A percentile compares a stretch with the other conserved stretches of the same genome.
Evolutionary conservation across 2,797 vertebrate species (phyloP).

Genomic region (Coilia nasus): DNA sequence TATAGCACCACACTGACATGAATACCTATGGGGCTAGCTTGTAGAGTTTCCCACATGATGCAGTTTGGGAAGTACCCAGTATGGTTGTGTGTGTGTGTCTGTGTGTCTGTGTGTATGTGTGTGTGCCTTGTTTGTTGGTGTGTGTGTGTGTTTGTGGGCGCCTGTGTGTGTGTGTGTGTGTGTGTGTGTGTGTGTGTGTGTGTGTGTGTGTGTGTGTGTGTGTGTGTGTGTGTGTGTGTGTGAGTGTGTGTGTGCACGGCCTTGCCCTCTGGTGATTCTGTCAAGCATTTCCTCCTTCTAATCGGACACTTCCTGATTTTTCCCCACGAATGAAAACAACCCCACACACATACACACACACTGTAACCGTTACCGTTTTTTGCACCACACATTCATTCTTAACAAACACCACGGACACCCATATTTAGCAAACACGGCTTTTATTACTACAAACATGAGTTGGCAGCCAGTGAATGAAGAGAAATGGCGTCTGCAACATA

Average conservation of each 20-base stretch:
- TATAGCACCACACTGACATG: no score
- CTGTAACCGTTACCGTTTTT: no score
- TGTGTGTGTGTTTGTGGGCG: background rate
- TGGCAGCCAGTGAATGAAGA: no score
- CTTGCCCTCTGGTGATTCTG: slow-evolving; percentile 49
- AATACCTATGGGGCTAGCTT: no score
- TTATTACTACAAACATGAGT: no score
- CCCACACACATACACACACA: background rate
- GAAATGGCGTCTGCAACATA: no score
- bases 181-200: background rate
- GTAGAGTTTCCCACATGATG: no score
- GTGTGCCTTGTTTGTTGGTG: background rate
- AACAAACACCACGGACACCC: no score
- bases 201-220: background rate
- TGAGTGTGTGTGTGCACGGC: background rate
- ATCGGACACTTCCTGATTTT: slow-evolving; percentile 60
- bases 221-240: background rate
- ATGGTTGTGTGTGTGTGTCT: no score
- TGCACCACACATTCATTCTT: no score
- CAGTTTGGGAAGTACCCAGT: no score
- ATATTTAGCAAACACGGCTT: no score
- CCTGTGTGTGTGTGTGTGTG: background rate
- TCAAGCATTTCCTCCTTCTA: slow-evolving; percentile 68
- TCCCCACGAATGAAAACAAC: slow-evolving; percentile 25
- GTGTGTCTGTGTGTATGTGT: background rate